Evolutionary conservation across 2,888 invertebrate species (phyloP), one percentile per base, ranked within the genome.

Genomic region (Cheilosia soror): DNA sequence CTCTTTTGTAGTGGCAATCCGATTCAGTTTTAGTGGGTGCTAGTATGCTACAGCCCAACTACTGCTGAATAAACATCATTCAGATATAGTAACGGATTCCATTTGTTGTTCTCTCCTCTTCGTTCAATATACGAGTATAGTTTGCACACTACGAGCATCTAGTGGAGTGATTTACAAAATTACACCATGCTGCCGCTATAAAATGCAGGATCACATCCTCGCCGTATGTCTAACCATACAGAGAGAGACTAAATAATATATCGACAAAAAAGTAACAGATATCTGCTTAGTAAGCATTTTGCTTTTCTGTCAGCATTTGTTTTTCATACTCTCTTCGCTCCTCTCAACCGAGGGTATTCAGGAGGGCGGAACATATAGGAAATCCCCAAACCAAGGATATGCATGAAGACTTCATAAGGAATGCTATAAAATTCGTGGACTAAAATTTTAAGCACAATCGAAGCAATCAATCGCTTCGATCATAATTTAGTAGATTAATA

Each of bases 1-100:
- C 65, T 66, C 55, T 66, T 85, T 76, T 85, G 71, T 85, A 80
- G 84, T 80, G 80, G 84, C 62, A 65, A 76, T 80, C 76, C 80
- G 76, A 85, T 75, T 71, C 80, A 85, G 84, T 76, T 77, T 76
- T 72, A 76, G 47, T 80, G 66, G 71, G 49, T 76, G 66, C 47
- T 68, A 58, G n/a, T n/a, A 11, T 31, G 20, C 33, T 44, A 65
- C 37, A 75, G 49, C 31, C 42, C 7, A 49, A 63, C 44, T 58
- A 65, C 72, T 73, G 80, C 83, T 77, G 78, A 84, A 77, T 81
- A 78, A 75, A 75, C 84, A 75, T 75, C 87, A 66, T 77, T 85
- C 81, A 71, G 75, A 75, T 63, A 77, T 65, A 51, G 75, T 75
- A 66, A 68, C 57, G 73, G 79, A 82, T 79, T 87, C 53, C 77